phyloP scores from a whole-genome alignment of 2,797 vertebrate genomes.

The Danio kyathit region DNA sequence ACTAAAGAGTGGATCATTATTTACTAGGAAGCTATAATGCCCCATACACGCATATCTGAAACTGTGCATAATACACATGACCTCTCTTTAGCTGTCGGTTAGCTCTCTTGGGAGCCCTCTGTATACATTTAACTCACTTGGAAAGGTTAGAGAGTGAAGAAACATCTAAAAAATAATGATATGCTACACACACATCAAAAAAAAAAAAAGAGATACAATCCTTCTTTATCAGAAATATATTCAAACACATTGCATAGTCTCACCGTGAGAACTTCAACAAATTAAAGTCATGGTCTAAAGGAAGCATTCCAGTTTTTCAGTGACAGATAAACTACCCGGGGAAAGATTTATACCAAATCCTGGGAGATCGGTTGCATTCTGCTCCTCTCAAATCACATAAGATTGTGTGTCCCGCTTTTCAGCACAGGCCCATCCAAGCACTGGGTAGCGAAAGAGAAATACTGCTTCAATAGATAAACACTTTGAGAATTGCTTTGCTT shows the following conservation, averaged over 20 bases:
- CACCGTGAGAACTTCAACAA: slow-evolving; percentile 12
- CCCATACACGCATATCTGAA: slow-evolving; percentile 6
- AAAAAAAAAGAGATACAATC: slow-evolving; percentile 10
- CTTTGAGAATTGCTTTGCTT: slow-evolving; percentile 12
- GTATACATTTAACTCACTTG: background rate
- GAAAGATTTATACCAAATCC: slow-evolving; percentile 20
- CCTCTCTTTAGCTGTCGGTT: slow-evolving; percentile 25
- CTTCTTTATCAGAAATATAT: slow-evolving; percentile 30
- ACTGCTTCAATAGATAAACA: slow-evolving; percentile 19
- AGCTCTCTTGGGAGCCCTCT: slow-evolving; percentile 12
- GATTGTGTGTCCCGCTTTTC: slow-evolving; percentile 33
- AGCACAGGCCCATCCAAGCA: slow-evolving; percentile 8
- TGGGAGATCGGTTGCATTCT: slow-evolving; percentile 39
- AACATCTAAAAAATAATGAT: background rate
- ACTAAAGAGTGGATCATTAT: slow-evolving; percentile 44
- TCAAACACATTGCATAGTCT: slow-evolving; percentile 24
- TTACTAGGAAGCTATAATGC: slow-evolving; percentile 3
- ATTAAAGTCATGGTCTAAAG: slow-evolving; percentile 42
- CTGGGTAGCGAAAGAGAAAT: background rate
- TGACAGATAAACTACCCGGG: slow-evolving; percentile 47
- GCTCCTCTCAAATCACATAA: slow-evolving; percentile 38
- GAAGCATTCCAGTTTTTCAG: slow-evolving; percentile 31
- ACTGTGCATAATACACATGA: slow-evolving; percentile 6
- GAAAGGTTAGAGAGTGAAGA: slow-evolving; percentile 10
- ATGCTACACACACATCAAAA: background rate